A percentile compares a stretch with the other conserved stretches of the same genome.
These are phyloP conservation scores for Tarsius wallacei DNA, from an alignment of 2,797 vertebrate species.

Conservation along the genomic window DNA sequence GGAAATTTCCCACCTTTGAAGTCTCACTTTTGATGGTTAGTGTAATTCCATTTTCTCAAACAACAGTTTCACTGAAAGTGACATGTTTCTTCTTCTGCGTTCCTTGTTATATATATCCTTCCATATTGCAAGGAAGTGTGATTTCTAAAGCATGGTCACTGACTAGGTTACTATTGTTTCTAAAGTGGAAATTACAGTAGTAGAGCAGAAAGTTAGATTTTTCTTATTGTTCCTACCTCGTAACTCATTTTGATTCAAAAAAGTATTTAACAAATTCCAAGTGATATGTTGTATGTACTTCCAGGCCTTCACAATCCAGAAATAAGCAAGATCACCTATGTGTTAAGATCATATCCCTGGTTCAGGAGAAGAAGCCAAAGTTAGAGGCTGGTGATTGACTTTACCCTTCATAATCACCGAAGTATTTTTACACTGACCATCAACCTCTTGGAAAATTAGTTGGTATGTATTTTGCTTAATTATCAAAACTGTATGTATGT, in stretches of 20 bases:
- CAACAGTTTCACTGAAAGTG: neutral
- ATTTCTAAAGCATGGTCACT: slow-evolving; percentile 28
- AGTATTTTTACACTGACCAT: neutral
- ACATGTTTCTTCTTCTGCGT: neutral
- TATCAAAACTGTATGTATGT: neutral
- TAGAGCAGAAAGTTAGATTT: neutral
- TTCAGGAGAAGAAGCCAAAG: neutral
- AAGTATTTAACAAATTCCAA: neutral
- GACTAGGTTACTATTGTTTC: neutral
- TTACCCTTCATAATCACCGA: neutral
- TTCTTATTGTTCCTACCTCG: neutral
- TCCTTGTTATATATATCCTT: neutral
- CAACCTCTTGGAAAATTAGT: neutral
- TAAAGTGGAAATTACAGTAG: neutral
- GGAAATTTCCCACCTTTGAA: slow-evolving; percentile 31
- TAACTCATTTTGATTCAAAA: slow-evolving; percentile 29
- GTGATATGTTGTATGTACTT: neutral
- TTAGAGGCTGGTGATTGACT: neutral
- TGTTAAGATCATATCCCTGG: neutral
- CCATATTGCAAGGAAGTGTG: neutral
- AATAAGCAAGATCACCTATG: neutral
- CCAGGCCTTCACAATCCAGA: neutral
- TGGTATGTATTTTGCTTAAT: neutral
- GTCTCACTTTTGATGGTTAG: neutral
- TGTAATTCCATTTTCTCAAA: slow-evolving; percentile 6